These are phyloP conservation scores for Drosophila differens DNA, from an alignment of 2,888 invertebrate species.

Conservation along the genomic window DNA sequence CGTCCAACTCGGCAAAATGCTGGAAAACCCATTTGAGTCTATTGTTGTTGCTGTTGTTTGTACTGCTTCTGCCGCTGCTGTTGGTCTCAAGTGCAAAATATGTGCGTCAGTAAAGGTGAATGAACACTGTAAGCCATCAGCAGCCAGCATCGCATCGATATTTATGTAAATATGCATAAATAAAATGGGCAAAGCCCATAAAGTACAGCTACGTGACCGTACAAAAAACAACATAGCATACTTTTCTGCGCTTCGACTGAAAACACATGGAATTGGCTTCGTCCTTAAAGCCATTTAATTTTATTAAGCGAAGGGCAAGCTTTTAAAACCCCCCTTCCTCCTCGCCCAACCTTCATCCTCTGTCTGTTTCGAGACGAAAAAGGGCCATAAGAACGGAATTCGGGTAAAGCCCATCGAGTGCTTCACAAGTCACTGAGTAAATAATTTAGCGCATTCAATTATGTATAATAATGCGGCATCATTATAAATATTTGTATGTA, in stretches of 20 bases:
- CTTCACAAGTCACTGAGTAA: slow-evolving; percentile 62
- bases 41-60: slow-evolving; percentile 28
- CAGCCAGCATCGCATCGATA: slow-evolving; percentile 52
- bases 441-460: slow-evolving; percentile 73
- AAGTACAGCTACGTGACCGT: slow-evolving; percentile 56
- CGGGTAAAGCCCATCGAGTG: slow-evolving; percentile 16
- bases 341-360: not conserved
- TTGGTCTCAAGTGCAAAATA: slow-evolving; percentile 61
- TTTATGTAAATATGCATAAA: slow-evolving; percentile 62
- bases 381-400: not conserved
- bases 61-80: slow-evolving; percentile 11
- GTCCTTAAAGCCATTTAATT: slow-evolving; percentile 72
- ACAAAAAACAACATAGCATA: slow-evolving; percentile 40
- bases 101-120: slow-evolving; percentile 63
- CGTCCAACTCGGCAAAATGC: slow-evolving; percentile 35
- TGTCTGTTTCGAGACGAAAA: slow-evolving; percentile 4
- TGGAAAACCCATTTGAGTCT: slow-evolving; percentile 45
- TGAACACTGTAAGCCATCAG: slow-evolving; percentile 49
- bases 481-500: slow-evolving; percentile 15
- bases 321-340: slow-evolving; percentile 32
- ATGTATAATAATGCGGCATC: slow-evolving; percentile 64
- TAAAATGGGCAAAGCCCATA: slow-evolving; percentile 49
- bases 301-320: slow-evolving; percentile 60
- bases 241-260: slow-evolving; percentile 34
- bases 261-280: slow-evolving; percentile 42